These are phyloP conservation scores for Myripristis murdjan DNA, from an alignment of 2,797 vertebrate species.

Conservation along the genomic window DNA sequence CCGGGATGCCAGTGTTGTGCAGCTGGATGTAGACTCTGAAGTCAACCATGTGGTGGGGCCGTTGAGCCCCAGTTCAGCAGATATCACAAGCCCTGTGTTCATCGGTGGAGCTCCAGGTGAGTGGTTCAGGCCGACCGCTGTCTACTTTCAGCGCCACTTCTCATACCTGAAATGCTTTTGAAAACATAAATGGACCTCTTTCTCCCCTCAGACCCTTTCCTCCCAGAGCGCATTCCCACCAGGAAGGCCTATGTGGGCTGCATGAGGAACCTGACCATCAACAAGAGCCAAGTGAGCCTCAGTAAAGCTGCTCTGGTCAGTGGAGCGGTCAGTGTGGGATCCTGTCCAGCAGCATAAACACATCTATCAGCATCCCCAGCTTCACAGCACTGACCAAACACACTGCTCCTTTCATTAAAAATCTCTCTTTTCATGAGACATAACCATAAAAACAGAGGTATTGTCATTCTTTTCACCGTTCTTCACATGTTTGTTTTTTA, in stretches of 20 bases:
- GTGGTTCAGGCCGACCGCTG: slow-evolving; percentile 14
- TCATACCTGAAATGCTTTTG: background rate
- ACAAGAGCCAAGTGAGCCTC: slow-evolving; percentile 89
- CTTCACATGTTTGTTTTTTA: background rate
- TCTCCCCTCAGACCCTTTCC: slow-evolving; percentile 85
- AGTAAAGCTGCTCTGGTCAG: slow-evolving; percentile 91
- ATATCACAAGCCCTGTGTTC: slow-evolving; percentile 89
- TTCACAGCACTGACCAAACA: slow-evolving; percentile 66
- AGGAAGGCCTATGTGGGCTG: slow-evolving; percentile 91
- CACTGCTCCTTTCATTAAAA: slow-evolving; percentile 9
- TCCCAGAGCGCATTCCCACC: slow-evolving; percentile 84
- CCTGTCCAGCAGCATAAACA: slow-evolving; percentile 90
- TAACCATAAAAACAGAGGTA: slow-evolving; percentile 16
- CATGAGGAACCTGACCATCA: slow-evolving; percentile 91
- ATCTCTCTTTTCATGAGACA: slow-evolving; percentile 12
- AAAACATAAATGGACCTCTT: background rate
- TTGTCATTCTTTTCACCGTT: background rate
- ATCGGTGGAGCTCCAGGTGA: slow-evolving; percentile 95
- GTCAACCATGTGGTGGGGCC: slow-evolving; percentile 92
- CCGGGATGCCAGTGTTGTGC: slow-evolving; percentile 90
- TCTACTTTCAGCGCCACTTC: background rate
- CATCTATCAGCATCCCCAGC: slow-evolving; percentile 4
- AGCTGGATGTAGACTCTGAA: slow-evolving; percentile 94
- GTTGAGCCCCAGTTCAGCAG: slow-evolving; percentile 79
- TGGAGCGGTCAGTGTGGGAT: slow-evolving; percentile 91